These are phyloP conservation scores for Oxyura jamaicensis DNA, from an alignment of 2,113 vertebrate species.

Conservation along the genomic window DNA sequence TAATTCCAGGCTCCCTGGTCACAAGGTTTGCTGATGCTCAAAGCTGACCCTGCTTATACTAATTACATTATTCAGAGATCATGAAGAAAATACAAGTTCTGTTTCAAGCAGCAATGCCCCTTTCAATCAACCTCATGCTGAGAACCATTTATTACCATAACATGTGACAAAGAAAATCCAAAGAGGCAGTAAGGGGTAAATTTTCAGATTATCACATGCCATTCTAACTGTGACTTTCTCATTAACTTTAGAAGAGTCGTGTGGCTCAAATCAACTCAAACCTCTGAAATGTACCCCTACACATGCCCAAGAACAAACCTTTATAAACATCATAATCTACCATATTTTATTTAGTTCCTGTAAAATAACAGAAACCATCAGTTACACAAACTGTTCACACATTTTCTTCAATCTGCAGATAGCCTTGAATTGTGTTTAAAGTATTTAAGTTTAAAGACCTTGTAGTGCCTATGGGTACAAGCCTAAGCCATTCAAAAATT, in stretches of 20 bases:
- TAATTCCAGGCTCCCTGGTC: neutral
- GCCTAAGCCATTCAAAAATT: neutral
- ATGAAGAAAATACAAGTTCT: conserved; percentile 14
- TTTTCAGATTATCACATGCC: conserved; percentile 59
- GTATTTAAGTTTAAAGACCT: neutral
- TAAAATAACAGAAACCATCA: neutral
- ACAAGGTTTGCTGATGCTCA: conserved; percentile 15
- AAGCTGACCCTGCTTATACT: conserved; percentile 18
- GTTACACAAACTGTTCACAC: neutral
- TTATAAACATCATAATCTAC: conserved; percentile 21
- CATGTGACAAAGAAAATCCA: conserved; percentile 46
- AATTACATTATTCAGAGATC: conserved; percentile 38
- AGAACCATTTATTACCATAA: conserved; percentile 55
- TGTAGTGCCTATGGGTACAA: neutral
- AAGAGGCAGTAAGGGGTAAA: conserved; percentile 51
- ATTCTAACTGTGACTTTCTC: conserved; percentile 52
- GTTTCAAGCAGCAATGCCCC: conserved; percentile 12
- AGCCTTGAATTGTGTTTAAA: neutral
- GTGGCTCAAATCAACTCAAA: conserved; percentile 7
- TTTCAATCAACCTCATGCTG: conserved; percentile 62
- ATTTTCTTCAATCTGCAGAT: neutral
- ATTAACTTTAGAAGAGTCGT: conserved; percentile 41
- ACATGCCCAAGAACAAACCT: neutral
- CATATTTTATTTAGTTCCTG: conserved; percentile 1
- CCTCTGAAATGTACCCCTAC: neutral